phyloP scores from a whole-genome alignment of 2,888 invertebrate genomes.

The Choreutis nemorana region DNA sequence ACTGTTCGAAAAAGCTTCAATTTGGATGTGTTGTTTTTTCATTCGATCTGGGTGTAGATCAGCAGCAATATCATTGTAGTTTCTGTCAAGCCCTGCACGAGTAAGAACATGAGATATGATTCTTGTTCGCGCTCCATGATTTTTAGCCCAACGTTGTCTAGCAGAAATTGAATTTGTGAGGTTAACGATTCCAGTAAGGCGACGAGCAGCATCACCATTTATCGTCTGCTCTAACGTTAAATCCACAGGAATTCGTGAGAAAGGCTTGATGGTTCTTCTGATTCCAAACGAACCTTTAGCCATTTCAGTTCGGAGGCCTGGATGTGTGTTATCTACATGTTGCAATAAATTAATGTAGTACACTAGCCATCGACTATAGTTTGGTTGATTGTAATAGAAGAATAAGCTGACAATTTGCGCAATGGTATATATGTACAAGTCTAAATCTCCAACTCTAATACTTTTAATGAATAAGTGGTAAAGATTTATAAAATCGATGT shows the following conservation, averaged over 20 bases:
- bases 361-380: conserved; percentile 9
- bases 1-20: conserved; percentile 8
- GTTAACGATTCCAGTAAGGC: conserved; percentile 6
- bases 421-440: conserved; percentile 13
- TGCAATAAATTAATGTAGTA: conserved; percentile 5
- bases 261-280: conserved; percentile 11
- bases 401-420: conserved; percentile 13
- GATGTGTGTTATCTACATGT: conserved; percentile 11
- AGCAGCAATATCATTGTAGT: too few species aligned
- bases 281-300: conserved; percentile 9
- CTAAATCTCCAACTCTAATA: conserved; percentile 13
- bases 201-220: conserved; percentile 9
- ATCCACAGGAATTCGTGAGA: conserved; percentile 12
- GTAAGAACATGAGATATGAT: conserved; percentile 6
- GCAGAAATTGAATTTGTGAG: conserved; percentile 8
- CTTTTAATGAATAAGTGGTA: conserved; percentile 14
- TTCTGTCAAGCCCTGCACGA: too few species aligned
- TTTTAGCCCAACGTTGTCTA: conserved; percentile 8
- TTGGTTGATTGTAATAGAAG: conserved; percentile 15
- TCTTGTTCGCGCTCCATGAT: conserved; percentile 6
- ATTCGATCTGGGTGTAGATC: too few species aligned
- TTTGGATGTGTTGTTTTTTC: conserved; percentile 7
- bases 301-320: conserved; percentile 8
- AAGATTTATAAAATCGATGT: conserved; percentile 11
- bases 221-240: conserved; percentile 10